A percentile compares a stretch with the other conserved stretches of the same genome.
Evolutionary conservation across 2,113 vertebrate genomes (phyloP).

Genomic region (Origma solitaria): DNA sequence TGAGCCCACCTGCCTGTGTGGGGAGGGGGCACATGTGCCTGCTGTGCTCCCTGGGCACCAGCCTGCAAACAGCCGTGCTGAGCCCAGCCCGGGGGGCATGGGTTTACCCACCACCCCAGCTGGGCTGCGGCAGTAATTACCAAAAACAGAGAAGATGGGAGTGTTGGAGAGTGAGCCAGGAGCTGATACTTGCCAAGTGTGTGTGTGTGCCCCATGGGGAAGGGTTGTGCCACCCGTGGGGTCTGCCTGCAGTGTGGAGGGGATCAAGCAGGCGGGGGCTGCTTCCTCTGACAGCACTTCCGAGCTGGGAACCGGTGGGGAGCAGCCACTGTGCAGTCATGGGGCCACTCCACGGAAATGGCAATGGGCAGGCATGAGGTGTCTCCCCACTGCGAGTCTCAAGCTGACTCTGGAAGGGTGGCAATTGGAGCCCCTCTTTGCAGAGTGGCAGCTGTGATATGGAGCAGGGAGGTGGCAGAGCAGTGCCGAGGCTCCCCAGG

Average conservation of each 20-base stretch:
- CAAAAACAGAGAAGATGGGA: background rate
- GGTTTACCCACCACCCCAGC: background rate
- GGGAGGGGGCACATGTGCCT: background rate
- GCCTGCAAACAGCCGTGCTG: accelerated
- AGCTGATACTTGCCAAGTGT: background rate
- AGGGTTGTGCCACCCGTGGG: accelerated
- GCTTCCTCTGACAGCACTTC: background rate
- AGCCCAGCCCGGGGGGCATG: background rate
- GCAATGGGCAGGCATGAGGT: accelerated
- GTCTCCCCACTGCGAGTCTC: background rate
- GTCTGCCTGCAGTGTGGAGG: background rate
- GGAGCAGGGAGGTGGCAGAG: background rate
- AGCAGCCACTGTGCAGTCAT: accelerated
- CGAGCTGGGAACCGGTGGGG: background rate
- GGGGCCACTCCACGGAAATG: background rate
- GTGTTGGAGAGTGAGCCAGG: background rate
- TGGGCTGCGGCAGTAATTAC: background rate
- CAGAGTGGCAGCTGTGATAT: accelerated
- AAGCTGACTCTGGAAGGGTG: background rate
- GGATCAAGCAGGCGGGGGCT: accelerated
- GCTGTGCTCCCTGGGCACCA: background rate
- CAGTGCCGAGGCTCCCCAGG: background rate
- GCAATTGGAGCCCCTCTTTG: background rate
- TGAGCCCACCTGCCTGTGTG: background rate
- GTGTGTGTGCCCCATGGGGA: accelerated